Percentiles rank a stretch among this genome's conserved stretches.
phyloP scores from a whole-genome alignment of 2,113 vertebrate species.

The Oreotrochilus melanogaster region DNA sequence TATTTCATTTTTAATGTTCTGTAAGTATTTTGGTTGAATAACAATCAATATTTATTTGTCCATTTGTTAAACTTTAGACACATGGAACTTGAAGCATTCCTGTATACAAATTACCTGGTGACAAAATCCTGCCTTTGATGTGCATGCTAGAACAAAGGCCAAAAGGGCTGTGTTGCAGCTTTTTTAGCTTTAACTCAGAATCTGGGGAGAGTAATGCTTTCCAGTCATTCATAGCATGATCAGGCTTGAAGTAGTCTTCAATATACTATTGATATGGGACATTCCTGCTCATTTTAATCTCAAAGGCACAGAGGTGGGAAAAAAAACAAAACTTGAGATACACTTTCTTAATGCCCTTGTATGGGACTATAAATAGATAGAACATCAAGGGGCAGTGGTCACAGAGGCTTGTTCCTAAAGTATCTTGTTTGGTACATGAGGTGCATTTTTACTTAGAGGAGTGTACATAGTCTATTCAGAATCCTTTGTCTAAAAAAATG shows the following conservation, averaged over 20 bases:
- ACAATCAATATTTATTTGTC: not conserved
- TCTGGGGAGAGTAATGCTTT: not conserved
- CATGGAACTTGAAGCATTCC: not conserved
- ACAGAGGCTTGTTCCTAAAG: not conserved
- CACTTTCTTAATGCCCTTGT: not conserved
- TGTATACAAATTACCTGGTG: not conserved
- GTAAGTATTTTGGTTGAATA: not conserved
- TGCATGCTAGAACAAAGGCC: not conserved
- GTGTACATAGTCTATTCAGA: not conserved
- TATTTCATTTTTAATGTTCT: not conserved
- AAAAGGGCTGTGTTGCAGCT: not conserved
- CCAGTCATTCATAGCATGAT: not conserved
- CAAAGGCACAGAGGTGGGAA: not conserved
- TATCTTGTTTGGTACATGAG: not conserved
- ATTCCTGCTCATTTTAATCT: not conserved
- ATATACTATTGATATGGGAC: not conserved
- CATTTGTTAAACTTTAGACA: not conserved
- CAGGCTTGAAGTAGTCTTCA: not conserved
- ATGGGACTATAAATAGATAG: not conserved
- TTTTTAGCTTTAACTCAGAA: not conserved
- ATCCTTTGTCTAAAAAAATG: not conserved
- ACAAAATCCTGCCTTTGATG: not conserved
- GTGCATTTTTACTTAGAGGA: not conserved
- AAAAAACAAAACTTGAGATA: not conserved
- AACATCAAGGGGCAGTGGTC: not conserved